Conservation (phyloP, 2,797 vertebrate genomes). For the Crotalus adamanteus region DNA sequence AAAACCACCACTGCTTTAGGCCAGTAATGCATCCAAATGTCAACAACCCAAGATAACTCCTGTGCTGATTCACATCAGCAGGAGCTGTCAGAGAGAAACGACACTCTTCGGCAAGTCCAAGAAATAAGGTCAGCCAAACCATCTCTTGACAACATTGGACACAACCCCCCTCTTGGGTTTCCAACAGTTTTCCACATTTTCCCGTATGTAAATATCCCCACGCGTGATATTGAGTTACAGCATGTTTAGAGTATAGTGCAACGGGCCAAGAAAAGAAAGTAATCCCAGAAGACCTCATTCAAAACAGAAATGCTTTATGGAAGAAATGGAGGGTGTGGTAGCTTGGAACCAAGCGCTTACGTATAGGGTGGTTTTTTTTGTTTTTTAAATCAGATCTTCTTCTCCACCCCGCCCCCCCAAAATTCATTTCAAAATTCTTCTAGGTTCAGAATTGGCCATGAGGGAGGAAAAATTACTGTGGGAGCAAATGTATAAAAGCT, state of each 20-base stretch:
- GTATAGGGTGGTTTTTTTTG: not conserved
- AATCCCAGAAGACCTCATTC: slow-evolving; percentile 43
- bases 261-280: not conserved
- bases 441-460: not conserved
- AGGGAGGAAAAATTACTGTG: not conserved
- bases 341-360: not conserved
- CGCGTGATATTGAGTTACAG: slow-evolving; percentile 22
- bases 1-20: slow-evolving; percentile 10
- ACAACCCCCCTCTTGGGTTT: slow-evolving; percentile 39
- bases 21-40: not conserved
- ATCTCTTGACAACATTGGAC: slow-evolving; percentile 25
- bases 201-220: slow-evolving; percentile 56
- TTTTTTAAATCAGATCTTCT: not conserved
- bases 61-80: slow-evolving; percentile 43
- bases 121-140: slow-evolving; percentile 44
- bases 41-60: slow-evolving; percentile 42
- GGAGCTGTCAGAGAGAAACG: slow-evolving; percentile 12
- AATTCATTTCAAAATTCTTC: not conserved
- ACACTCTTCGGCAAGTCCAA: slow-evolving; percentile 37
- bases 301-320: slow-evolving; percentile 26
- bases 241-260: slow-evolving; percentile 24
- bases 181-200: slow-evolving; percentile 28
- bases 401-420: not conserved
- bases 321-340: not conserved
- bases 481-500: not conserved